Evolutionary conservation across 2,888 invertebrate genomes (phyloP).

Genomic region (Cosmia trapezina): DNA sequence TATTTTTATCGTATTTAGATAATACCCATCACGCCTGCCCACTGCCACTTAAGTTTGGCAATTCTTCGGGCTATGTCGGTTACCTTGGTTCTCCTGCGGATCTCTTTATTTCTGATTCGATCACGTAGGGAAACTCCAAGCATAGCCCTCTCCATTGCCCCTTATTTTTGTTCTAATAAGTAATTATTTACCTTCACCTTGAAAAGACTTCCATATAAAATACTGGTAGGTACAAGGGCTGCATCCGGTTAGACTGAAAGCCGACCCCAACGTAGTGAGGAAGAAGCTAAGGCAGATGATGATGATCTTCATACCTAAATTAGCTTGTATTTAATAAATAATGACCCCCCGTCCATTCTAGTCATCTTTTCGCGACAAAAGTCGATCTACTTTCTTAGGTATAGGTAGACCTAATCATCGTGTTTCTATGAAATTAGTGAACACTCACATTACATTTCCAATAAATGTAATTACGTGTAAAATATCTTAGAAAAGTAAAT

Average conservation of each 20-base stretch:
- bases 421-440: background rate
- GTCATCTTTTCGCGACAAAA: background rate
- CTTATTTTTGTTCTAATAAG: too few species aligned
- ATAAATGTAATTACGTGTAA: conserved; percentile 12
- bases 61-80: too few species aligned
- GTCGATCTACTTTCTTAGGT: background rate
- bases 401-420: too few species aligned
- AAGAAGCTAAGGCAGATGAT: background rate
- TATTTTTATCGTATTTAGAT: too few species aligned
- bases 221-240: background rate
- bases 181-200: too few species aligned
- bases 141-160: too few species aligned
- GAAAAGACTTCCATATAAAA: too few species aligned
- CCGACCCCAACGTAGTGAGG: background rate
- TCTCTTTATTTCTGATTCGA: too few species aligned
- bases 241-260: background rate
- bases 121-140: too few species aligned
- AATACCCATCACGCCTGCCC: too few species aligned
- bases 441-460: conserved; percentile 7
- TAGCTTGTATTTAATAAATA: background rate
- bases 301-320: background rate
- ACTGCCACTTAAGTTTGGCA: too few species aligned
- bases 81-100: too few species aligned
- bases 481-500: conserved; percentile 19
- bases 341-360: background rate